A percentile compares a stretch with the other conserved stretches of the same genome.
phyloP scores from a whole-genome alignment of 2,113 vertebrate genomes.

The Gobio gobio region DNA sequence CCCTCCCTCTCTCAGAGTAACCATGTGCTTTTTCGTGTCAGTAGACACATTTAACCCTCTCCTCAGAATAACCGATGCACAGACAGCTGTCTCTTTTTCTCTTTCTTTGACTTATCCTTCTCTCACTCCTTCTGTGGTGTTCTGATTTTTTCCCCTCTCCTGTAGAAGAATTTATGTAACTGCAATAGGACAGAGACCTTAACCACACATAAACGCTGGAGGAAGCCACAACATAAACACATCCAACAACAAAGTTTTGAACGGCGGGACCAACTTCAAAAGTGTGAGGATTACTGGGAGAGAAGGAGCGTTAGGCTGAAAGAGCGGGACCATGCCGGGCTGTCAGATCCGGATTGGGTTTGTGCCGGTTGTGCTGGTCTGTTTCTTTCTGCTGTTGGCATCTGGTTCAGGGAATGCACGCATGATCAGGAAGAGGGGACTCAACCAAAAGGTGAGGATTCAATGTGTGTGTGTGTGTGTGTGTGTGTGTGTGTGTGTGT shows the following conservation, averaged over 20 bases:
- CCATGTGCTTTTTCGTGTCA: slow-evolving; percentile 56
- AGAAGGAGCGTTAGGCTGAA: slow-evolving; percentile 34
- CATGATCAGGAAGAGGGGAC: slow-evolving; percentile 74
- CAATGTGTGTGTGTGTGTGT: slow-evolving; percentile 53
- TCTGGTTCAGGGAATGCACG: slow-evolving; percentile 65
- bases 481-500: neutral
- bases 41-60: slow-evolving; percentile 54
- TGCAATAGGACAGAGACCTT: slow-evolving; percentile 47
- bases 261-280: slow-evolving; percentile 31
- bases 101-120: slow-evolving; percentile 51
- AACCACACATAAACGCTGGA: slow-evolving; percentile 25
- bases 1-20: slow-evolving; percentile 37
- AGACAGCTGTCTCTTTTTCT: slow-evolving; percentile 55
- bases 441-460: slow-evolving; percentile 76
- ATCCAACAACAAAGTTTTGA: neutral
- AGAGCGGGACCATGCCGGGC: slow-evolving; percentile 67
- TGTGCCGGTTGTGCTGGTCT: slow-evolving; percentile 63
- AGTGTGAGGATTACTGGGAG: slow-evolving; percentile 19
- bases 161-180: slow-evolving; percentile 64
- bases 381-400: slow-evolving; percentile 68
- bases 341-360: slow-evolving; percentile 15
- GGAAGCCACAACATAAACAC: slow-evolving; percentile 43
- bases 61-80: slow-evolving; percentile 52
- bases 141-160: slow-evolving; percentile 63
- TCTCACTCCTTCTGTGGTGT: slow-evolving; percentile 18